Evolutionary conservation across 1,140 invertebrate genomes (phyloP), one percentile per base, ranked within the genome.

Genomic region (Ruditapes philippinarum): DNA sequence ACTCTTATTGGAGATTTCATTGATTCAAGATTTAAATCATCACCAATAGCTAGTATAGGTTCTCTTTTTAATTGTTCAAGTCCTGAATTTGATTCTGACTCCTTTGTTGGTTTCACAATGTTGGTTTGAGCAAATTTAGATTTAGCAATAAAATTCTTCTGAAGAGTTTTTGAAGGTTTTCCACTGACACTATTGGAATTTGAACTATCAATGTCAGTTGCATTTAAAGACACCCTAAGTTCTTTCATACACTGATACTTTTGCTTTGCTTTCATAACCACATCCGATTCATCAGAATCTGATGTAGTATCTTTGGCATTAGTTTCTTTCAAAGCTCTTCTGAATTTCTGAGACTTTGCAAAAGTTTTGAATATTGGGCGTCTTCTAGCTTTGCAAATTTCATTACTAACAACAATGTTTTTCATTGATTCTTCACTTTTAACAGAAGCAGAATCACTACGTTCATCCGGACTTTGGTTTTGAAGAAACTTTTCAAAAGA

Each of bases 241-340:
- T 89, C 87, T 36, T 89, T 89, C 33, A 89, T 74, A 22, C 45
- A 62, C 62, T 78, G 87, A 76, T 89, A 89, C 28, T 76, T 70
- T 62, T 62, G 31, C 81, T 81, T 82, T 14, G 79, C 79, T 45
- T 82, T 89, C 38, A 81, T 73, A 19, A 89, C 9, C 42, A 74
- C 42, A 9, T 80, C 81, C 25, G 60, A 51, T 62, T 81, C 79
- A 51, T 54, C 45, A 14, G 45, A 51, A 40, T 78, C 45, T 28
- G 57, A 62, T 7, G 42, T 51, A 28, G 74, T 45, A 22, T 51
- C 31, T 28, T 51, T 78, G 1, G 74, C 31, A 17, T 25, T 1
- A 22, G 74, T 33, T 33, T 78, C 74, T 54, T 78, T 78, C 1
- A 9, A 28, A n/a, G 40, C 28, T 49, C 45, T 7, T 76, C 42